Evolutionary conservation across 2,888 invertebrate genomes (phyloP), one percentile per base, ranked within the genome.

Genomic region (Lasius fuliginosus): DNA sequence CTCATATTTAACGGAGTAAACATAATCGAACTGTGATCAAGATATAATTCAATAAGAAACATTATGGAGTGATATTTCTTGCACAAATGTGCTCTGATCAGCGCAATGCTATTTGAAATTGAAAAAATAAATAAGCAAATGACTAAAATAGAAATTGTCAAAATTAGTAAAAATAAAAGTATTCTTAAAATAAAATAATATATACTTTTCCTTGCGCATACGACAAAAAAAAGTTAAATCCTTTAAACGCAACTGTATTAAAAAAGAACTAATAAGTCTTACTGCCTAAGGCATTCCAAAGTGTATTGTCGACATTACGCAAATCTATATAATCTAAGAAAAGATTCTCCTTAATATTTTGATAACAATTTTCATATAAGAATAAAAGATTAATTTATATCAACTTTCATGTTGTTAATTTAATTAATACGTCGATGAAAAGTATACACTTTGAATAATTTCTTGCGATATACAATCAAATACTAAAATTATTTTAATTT

Each of bases 11-110:
- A 85, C 87, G 36, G 65, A 67, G 56, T 86, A 92, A 93, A 93
- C 92, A 94, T 94, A 94, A 94, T 92, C 89, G 88, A 94, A 87
- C 94, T 94, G 94, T 94, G 94, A 94, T 94, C 91, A 87, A 92
- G 84, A 84, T 89, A 76, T 91, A 88, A 86, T 64, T 84, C 49
- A 79, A 77, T 79, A 84, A 86, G 76, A 75, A 69, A 65, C 60
- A 84, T 23, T 76, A 58, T 36, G 81, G 75, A 27, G 12, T 23
- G 73, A 49, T 15, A 56, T 84, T 85, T 64, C 68, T 62, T 83
- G 30, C 56, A 85, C 56, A 85, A 60, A 49, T 33, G 3, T 64
- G 65, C 27, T 64, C 53, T 36, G 27, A 42, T 88, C 9, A n/a
- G n/a, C 56, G 71, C 67, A 73, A 62, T 83, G 64, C 62, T 88